Evolutionary conservation across 2,113 vertebrate genomes (phyloP), one percentile per base, ranked within the genome.

Genomic region (Lophura nycthemera): DNA sequence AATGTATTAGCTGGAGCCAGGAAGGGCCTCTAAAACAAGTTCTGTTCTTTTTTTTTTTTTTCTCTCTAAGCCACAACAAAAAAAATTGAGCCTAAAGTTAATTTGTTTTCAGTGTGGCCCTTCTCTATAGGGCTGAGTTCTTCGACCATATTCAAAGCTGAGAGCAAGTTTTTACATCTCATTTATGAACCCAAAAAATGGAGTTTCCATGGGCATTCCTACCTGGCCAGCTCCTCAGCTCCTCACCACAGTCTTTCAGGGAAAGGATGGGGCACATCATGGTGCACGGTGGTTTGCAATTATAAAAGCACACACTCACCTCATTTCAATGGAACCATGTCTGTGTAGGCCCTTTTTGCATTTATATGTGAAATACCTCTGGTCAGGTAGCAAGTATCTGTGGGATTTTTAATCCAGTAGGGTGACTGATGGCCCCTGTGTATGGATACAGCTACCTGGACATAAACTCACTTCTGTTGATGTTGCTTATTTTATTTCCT

Each of bases 191-290:
- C 25, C 59, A 69, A 65, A 61, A 83, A 67, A 56, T 4, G 32
- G 22, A 1, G 0, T 40, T 78, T 74, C 47, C 36, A 21, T 57
- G 29, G 32, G 15, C 61, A 86, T 6, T 56, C 65, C 80, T 77
- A 3, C 0, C 1, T 3, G 4, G 56, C 1, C 82, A 48, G 24
- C 21, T 43, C 24, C 80, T 84, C 69, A 61, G 30, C 67, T 57
- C 36, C 50, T 17, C 0, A 0, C 66, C 48, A 3, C 7, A 5
- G 40, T 34, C 40, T n/a, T 6, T 19, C 50, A 42, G 30, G 20
- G 27, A 63, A 42, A 60, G 14, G 14, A 52, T 1, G 0, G 11
- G 40, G 18, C 59, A 65, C 29, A 20, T 50, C 64, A 36, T 0
- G 0, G 32, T 43, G 36, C 40, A 24, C 43, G 20, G 27, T 18